Conservation (phyloP, 2,113 vertebrate genomes). For the Plotosus lineatus region DNA sequence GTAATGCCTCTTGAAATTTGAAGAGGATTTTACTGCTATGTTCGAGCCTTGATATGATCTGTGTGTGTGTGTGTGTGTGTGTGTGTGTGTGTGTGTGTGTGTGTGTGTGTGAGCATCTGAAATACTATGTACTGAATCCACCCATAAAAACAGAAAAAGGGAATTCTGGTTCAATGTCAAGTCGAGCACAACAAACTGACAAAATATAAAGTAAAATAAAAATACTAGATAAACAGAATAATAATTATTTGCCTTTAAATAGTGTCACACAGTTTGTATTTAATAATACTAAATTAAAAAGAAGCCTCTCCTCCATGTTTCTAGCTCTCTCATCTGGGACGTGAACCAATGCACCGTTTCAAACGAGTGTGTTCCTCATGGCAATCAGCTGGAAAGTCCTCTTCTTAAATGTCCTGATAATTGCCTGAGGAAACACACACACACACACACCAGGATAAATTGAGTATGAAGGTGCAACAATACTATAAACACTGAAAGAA, state of each 20-base stretch:
- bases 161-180: conserved; percentile 58
- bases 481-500: neutral
- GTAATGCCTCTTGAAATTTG: conserved; percentile 56
- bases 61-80: conserved; percentile 50
- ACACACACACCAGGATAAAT: neutral
- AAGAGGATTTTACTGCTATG: conserved; percentile 50
- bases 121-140: conserved; percentile 68
- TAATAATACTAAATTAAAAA: conserved; percentile 84
- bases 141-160: conserved; percentile 62
- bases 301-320: conserved; percentile 68
- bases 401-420: conserved; percentile 71
- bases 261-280: conserved; percentile 82
- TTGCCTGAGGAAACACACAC: conserved; percentile 61
- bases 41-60: conserved; percentile 58
- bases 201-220: conserved; percentile 63
- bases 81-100: conserved; percentile 44
- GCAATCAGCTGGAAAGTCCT: conserved; percentile 71
- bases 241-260: conserved; percentile 81
- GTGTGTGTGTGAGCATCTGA: conserved; percentile 50
- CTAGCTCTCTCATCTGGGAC: conserved; percentile 60
- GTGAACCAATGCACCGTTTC: conserved; percentile 72
- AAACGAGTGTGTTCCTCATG: conserved; percentile 69
- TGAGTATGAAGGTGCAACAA: neutral
- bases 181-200: conserved; percentile 77
- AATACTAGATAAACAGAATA: conserved; percentile 78